phyloP scores from a whole-genome alignment of 2,113 vertebrate species.

The Macrotis lagotis region DNA sequence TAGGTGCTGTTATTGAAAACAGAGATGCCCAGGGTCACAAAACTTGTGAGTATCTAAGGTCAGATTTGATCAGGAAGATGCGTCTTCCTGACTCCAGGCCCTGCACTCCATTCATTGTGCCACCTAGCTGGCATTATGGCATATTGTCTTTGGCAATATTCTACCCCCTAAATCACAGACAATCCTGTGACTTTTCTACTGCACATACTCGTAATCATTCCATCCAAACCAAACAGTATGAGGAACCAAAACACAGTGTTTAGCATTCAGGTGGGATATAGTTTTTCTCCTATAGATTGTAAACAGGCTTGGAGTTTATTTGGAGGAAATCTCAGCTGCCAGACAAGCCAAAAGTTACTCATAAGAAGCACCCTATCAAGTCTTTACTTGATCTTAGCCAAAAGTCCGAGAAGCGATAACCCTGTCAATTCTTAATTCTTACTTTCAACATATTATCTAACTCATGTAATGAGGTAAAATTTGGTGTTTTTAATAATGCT shows the following conservation, averaged over 20 bases:
- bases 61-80: too few species aligned
- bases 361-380: too few species aligned
- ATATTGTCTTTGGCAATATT: conserved; percentile 41
- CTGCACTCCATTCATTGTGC: too few species aligned
- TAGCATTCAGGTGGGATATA: conserved; percentile 51
- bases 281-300: conserved; percentile 43
- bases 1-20: too few species aligned
- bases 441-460: conserved; percentile 20
- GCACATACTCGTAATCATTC: not conserved
- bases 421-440: conserved; percentile 41
- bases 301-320: conserved; percentile 60
- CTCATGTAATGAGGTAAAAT: conserved; percentile 44
- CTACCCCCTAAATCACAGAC: conserved; percentile 28
- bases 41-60: too few species aligned
- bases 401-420: too few species aligned
- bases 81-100: too few species aligned
- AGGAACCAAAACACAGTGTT: conserved; percentile 55
- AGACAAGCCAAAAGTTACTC: conserved; percentile 41
- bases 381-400: too few species aligned
- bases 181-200: too few species aligned
- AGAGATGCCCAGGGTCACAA: too few species aligned
- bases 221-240: not conserved
- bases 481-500: not conserved
- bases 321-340: conserved; percentile 59
- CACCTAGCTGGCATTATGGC: too few species aligned